Evolutionary conservation across 2,888 invertebrate genomes (phyloP).

Genomic region (Horisme vitalbata): DNA sequence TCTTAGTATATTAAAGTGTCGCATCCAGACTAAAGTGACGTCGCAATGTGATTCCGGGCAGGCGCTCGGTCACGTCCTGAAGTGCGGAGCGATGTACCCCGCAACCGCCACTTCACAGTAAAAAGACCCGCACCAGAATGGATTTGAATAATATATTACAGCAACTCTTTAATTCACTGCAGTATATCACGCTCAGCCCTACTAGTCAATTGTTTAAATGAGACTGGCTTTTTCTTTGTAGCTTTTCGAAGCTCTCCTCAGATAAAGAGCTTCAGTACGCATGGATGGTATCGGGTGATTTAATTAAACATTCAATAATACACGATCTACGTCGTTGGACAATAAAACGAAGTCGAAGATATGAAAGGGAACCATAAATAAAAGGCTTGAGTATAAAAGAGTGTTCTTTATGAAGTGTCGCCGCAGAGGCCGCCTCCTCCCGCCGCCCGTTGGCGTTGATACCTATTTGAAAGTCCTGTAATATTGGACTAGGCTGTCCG

Average conservation of each 20-base stretch:
- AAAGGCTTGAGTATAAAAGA: slow-evolving; percentile 79
- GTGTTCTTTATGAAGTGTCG: slow-evolving; percentile 81
- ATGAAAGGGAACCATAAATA: slow-evolving; percentile 77
- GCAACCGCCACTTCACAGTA: slow-evolving; percentile 73
- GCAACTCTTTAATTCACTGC: slow-evolving; percentile 64
- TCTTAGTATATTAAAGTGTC: slow-evolving; percentile 41
- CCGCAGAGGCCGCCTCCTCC: slow-evolving; percentile 54
- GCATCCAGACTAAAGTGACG: slow-evolving; percentile 48
- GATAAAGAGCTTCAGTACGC: slow-evolving; percentile 2
- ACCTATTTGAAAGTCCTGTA: slow-evolving; percentile 79
- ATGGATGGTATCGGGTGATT: slow-evolving; percentile 33
- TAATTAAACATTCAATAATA: slow-evolving; percentile 61
- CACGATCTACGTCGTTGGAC: slow-evolving; percentile 52
- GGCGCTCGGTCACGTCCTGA: slow-evolving; percentile 73
- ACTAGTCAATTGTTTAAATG: slow-evolving; percentile 30
- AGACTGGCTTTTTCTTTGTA: slow-evolving; percentile 20
- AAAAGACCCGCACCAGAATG: slow-evolving; percentile 70
- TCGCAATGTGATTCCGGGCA: slow-evolving; percentile 50
- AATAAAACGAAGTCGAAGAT: slow-evolving; percentile 71
- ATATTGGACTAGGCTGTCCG: slow-evolving; percentile 64
- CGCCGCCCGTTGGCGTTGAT: slow-evolving; percentile 59
- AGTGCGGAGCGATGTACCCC: slow-evolving; percentile 80
- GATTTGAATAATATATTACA: slow-evolving; percentile 78
- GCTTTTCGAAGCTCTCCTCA: slow-evolving; percentile 8
- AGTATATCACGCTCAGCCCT: slow-evolving; percentile 33